Conservation (phyloP, 2,113 vertebrate species). For the Marmota flaviventris region DNA sequence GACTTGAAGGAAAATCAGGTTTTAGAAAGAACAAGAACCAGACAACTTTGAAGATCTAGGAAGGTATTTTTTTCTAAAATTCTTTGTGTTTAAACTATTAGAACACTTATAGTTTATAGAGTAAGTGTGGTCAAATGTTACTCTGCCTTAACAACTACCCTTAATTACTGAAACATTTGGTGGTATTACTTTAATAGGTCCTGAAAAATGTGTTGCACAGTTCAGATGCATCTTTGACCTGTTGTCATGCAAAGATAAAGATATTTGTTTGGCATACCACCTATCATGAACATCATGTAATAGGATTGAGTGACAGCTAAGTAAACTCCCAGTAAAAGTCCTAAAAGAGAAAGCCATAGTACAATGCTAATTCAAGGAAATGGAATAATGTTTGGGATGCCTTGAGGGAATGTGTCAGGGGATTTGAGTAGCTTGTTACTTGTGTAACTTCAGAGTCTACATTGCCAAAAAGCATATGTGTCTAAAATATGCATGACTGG, state of each 20-base stretch:
- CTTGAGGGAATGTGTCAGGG: not conserved
- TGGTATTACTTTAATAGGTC: not conserved
- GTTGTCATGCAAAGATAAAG: not conserved
- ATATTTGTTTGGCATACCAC: not conserved
- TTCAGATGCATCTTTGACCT: not conserved
- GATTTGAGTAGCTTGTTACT: conserved; percentile 31
- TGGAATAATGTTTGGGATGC: not conserved
- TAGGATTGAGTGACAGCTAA: not conserved
- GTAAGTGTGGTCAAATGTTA: not conserved
- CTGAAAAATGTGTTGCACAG: not conserved
- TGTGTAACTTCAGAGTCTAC: conserved; percentile 20
- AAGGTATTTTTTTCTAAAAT: not conserved
- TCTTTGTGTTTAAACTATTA: not conserved
- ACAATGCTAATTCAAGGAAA: not conserved
- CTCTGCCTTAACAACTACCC: not conserved
- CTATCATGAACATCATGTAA: not conserved
- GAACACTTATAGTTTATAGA: not conserved
- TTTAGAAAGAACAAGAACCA: not conserved
- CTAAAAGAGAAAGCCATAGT: not conserved
- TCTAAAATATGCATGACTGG: conserved; percentile 58
- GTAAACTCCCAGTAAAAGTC: not conserved
- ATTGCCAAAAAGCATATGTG: not conserved
- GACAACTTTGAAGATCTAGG: not conserved
- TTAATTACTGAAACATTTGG: not conserved
- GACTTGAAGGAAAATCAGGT: not conserved